Percentiles rank a stretch among this genome's conserved stretches.
These are phyloP conservation scores for Callipepla californica DNA, from an alignment of 2,113 vertebrate genomes.

Conservation along the genomic window DNA sequence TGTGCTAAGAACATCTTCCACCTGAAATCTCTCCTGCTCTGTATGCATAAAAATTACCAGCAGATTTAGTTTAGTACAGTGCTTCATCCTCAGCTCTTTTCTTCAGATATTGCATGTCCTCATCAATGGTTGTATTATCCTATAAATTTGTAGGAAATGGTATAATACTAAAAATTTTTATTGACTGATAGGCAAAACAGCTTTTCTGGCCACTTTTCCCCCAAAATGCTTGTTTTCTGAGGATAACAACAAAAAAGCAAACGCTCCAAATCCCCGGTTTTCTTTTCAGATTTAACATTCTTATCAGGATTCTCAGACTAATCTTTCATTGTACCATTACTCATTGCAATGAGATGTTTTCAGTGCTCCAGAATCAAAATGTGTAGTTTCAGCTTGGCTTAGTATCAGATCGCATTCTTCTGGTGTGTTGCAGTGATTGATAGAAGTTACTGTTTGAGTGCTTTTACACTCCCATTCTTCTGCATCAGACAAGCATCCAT, in stretches of 20 bases:
- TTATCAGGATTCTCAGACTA: neutral
- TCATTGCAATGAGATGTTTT: slow-evolving; percentile 50
- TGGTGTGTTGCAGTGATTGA: slow-evolving; percentile 18
- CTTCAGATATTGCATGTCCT: neutral
- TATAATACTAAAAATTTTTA: neutral
- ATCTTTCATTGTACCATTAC: slow-evolving; percentile 21
- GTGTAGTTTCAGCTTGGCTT: slow-evolving; percentile 49
- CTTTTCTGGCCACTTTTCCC: neutral
- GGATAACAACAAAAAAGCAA: neutral
- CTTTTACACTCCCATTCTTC: slow-evolving; percentile 6
- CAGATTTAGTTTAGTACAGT: neutral
- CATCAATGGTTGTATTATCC: neutral
- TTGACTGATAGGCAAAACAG: neutral
- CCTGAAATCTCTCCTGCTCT: neutral
- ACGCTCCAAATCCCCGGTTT: neutral
- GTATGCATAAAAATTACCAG: neutral
- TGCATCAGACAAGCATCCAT: neutral
- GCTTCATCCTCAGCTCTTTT: neutral
- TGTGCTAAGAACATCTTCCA: neutral
- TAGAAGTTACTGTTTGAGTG: slow-evolving; percentile 8
- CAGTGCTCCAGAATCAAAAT: slow-evolving; percentile 36
- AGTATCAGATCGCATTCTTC: slow-evolving; percentile 25
- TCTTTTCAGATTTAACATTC: slow-evolving; percentile 8
- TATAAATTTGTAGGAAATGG: neutral
- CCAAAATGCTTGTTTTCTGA: neutral